phyloP scores from a whole-genome alignment of 2,888 invertebrate genomes.

The Drosophila formosana region DNA sequence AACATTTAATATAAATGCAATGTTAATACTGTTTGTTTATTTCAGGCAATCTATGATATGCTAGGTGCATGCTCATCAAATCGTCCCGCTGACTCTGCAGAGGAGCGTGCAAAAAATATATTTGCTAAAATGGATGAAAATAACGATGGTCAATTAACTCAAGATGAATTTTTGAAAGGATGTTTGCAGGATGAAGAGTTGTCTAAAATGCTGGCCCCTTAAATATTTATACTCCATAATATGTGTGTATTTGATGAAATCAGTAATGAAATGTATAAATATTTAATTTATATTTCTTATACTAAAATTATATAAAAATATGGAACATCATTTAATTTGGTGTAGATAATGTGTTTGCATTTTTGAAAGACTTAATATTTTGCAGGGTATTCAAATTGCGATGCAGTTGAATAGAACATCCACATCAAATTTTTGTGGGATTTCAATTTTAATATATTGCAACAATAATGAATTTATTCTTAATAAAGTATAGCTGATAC shows the following conservation, averaged over 20 bases:
- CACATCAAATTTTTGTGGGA: not conserved
- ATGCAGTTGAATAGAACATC: not conserved
- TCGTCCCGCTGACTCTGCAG: constrained; percentile 97
- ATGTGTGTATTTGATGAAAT: constrained; percentile 83
- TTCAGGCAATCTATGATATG: constrained; percentile 99
- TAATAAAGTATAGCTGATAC: not conserved
- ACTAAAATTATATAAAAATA: constrained; percentile 78
- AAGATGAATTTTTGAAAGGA: constrained; percentile 99
- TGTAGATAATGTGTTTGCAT: constrained; percentile 16
- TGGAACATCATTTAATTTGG: constrained; percentile 55
- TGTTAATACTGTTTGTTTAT: constrained; percentile 59
- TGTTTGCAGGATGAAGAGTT: constrained; percentile 98
- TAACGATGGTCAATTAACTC: constrained; percentile 98
- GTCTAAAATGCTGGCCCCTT: constrained; percentile 97
- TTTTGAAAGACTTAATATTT: not conserved
- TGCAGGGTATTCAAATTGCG: not conserved
- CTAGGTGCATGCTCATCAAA: constrained; percentile 98
- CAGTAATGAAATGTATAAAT: constrained; percentile 83
- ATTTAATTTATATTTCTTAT: constrained; percentile 83
- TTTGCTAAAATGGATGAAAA: constrained; percentile 99
- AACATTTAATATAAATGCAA: not conserved
- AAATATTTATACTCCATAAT: constrained; percentile 86
- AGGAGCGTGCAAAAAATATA: constrained; percentile 99
- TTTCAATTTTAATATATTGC: not conserved
- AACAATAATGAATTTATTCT: not conserved